A percentile compares a stretch with the other conserved stretches of the same genome.
Evolutionary conservation across 1,140 invertebrate species (phyloP).

Genomic region (Sarcophaga peregrina): DNA sequence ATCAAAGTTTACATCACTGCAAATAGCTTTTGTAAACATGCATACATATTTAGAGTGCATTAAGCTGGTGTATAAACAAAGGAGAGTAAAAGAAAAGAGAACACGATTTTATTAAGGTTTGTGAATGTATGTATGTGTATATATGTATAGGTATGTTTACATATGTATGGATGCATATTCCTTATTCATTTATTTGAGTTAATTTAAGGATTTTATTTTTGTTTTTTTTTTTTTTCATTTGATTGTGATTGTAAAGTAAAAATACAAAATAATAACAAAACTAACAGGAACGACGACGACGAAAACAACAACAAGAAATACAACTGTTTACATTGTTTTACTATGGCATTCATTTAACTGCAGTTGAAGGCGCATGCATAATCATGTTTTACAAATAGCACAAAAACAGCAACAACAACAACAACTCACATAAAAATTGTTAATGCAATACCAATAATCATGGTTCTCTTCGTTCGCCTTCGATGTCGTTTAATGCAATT

Average conservation of each 20-base stretch:
- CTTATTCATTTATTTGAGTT: constrained; percentile 2
- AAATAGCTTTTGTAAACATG: too few relatives aligned
- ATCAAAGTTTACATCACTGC: too few relatives aligned
- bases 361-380: background rate
- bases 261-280: too few relatives aligned
- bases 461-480: background rate
- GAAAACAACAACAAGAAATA: background rate
- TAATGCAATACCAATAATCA: background rate
- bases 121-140: too few relatives aligned
- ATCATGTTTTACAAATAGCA: constrained; percentile 8
- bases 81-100: too few relatives aligned
- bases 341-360: constrained; percentile 7
- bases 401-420: background rate
- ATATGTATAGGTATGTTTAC: too few relatives aligned
- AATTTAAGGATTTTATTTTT: background rate
- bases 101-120: too few relatives aligned
- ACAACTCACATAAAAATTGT: background rate
- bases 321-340: constrained; percentile 22
- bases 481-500: background rate
- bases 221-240: background rate
- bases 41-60: too few relatives aligned
- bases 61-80: too few relatives aligned
- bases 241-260: background rate
- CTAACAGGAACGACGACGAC: too few relatives aligned
- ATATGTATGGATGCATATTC: too few relatives aligned